These are phyloP conservation scores for Noctua janthe DNA, from an alignment of 2,888 invertebrate genomes.

Conservation along the genomic window DNA sequence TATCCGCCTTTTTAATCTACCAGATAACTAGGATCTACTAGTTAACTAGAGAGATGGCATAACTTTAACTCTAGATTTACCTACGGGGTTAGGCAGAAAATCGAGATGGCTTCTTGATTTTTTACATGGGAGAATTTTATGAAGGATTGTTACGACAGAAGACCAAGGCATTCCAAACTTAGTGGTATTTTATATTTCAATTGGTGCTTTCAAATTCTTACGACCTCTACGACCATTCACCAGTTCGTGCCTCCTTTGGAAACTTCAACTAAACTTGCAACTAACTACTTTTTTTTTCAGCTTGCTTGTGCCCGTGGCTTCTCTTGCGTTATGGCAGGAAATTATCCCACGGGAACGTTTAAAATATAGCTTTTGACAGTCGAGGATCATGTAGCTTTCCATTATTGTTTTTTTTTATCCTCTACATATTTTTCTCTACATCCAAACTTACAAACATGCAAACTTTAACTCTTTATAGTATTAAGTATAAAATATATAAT, in stretches of 20 bases:
- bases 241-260: neutral
- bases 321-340: too few species aligned
- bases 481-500: neutral
- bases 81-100: neutral
- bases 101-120: too few species aligned
- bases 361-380: neutral
- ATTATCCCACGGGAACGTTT: too few species aligned
- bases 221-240: neutral
- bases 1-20: neutral
- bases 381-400: too few species aligned
- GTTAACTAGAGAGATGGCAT: too few species aligned
- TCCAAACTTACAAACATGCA: neutral
- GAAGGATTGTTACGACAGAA: neutral
- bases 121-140: neutral
- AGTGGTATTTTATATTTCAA: neutral
- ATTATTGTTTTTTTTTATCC: too few species aligned
- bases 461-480: neutral
- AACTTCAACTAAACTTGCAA: neutral
- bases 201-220: neutral
- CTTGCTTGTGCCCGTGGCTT: neutral
- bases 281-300: neutral
- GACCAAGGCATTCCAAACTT: neutral
- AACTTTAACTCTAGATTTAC: too few species aligned
- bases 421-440: neutral
- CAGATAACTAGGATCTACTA: neutral